Conservation (phyloP, 2,888 invertebrate genomes). For the Lysandra coridon region DNA sequence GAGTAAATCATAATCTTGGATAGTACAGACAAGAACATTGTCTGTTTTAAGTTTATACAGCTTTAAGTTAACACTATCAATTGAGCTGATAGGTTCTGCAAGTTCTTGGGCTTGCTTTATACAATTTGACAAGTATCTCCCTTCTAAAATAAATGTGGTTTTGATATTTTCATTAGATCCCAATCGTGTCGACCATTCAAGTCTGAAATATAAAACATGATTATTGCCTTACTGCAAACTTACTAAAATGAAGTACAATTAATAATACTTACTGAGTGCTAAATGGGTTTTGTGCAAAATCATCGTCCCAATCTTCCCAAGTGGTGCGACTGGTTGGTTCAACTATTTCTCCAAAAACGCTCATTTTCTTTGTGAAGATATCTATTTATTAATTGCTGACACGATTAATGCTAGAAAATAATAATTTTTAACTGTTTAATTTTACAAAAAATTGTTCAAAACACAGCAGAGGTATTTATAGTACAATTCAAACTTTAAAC, state of each 20-base stretch:
- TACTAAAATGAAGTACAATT: background rate
- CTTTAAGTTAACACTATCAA: conserved; percentile 55
- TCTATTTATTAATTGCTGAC: background rate
- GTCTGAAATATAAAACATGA: conserved; percentile 53
- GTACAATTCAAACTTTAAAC: too few relatives aligned
- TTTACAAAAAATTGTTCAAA: background rate
- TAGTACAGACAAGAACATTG: conserved; percentile 58
- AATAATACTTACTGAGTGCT: conserved; percentile 46
- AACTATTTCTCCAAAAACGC: conserved; percentile 66
- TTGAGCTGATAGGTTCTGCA: conserved; percentile 53
- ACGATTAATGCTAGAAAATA: background rate
- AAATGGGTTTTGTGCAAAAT: conserved; percentile 41
- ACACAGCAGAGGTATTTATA: too few relatives aligned
- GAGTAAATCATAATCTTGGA: conserved; percentile 64
- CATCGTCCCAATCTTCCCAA: conserved; percentile 76
- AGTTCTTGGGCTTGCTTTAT: conserved; percentile 41
- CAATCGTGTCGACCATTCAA: conserved; percentile 52
- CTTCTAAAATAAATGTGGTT: conserved; percentile 65
- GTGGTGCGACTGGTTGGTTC: conserved; percentile 65
- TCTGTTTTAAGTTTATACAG: conserved; percentile 53
- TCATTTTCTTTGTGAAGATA: conserved; percentile 48
- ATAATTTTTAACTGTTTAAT: too few relatives aligned
- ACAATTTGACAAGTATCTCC: conserved; percentile 61
- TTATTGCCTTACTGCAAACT: background rate
- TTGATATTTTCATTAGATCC: conserved; percentile 51